These are phyloP conservation scores for Zaprionus bogoriensis DNA, from an alignment of 2,888 invertebrate species.

Conservation along the genomic window DNA sequence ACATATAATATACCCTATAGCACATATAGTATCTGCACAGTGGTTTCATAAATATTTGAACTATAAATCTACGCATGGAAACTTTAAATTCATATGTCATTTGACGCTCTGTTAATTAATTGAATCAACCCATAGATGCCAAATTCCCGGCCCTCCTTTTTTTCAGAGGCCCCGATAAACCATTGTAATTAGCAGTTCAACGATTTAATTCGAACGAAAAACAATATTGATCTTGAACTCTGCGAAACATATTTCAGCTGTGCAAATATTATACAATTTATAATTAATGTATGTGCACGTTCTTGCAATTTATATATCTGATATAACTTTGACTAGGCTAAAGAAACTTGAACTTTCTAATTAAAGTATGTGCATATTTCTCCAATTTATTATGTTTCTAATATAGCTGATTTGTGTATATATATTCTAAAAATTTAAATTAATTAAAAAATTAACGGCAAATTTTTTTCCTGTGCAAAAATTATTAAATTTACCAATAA, in stretches of 20 bases:
- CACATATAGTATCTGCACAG: too few species aligned
- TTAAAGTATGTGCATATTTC: too few species aligned
- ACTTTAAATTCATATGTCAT: slow-evolving; percentile 4
- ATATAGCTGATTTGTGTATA: too few species aligned
- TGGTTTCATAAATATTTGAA: background rate
- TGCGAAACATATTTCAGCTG: slow-evolving; percentile 12
- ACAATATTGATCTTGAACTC: slow-evolving; percentile 1
- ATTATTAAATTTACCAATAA: too few species aligned
- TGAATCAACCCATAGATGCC: slow-evolving; percentile 14
- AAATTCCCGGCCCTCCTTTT: slow-evolving; percentile 24
- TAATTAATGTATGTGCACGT: too few species aligned
- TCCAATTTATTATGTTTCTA: too few species aligned
- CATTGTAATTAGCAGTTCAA: slow-evolving; percentile 32
- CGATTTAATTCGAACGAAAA: background rate
- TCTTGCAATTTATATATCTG: too few species aligned
- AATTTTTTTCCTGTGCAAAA: too few species aligned
- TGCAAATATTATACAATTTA: slow-evolving; percentile 21
- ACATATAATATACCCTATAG: background rate
- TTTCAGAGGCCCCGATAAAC: background rate
- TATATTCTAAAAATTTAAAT: too few species aligned
- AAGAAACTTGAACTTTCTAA: too few species aligned
- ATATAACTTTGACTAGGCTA: too few species aligned
- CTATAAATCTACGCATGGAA: background rate
- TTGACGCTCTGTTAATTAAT: slow-evolving; percentile 31
- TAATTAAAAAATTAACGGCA: too few species aligned